Conservation (phyloP, 2,797 vertebrate genomes). For the Pangasius sanitwongsei region DNA sequence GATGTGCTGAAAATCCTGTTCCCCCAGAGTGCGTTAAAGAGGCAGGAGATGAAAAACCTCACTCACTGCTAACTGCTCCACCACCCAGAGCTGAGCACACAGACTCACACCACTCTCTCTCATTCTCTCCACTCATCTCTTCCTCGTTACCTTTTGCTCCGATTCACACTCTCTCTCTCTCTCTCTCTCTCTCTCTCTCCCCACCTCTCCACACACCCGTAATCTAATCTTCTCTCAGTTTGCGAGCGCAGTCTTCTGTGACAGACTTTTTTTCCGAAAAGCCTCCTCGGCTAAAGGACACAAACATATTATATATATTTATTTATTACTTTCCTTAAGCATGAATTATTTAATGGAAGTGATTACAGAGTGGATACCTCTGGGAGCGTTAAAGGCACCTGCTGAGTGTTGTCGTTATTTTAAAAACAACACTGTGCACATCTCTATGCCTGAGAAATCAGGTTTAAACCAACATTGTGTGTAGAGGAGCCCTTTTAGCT, state of each 20-base stretch:
- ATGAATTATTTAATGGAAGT: constrained; percentile 80
- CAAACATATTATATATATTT: constrained; percentile 63
- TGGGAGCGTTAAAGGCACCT: constrained; percentile 22
- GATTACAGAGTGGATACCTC: constrained; percentile 63
- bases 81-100: constrained; percentile 40
- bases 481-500: too few species aligned
- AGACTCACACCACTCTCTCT: constrained; percentile 41
- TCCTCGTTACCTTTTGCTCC: background rate
- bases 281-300: constrained; percentile 70
- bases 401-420: constrained; percentile 2
- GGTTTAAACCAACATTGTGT: constrained; percentile 23
- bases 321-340: constrained; percentile 72
- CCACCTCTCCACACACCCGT: constrained; percentile 59
- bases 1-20: constrained; percentile 67
- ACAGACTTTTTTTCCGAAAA: constrained; percentile 72
- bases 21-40: constrained; percentile 58
- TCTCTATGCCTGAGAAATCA: background rate
- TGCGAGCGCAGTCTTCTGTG: constrained; percentile 81
- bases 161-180: constrained; percentile 28
- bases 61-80: constrained; percentile 57
- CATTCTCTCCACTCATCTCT: constrained; percentile 5
- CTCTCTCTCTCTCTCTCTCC: constrained; percentile 36
- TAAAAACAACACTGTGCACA: constrained; percentile 19
- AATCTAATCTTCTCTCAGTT: constrained; percentile 81
- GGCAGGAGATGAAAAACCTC: constrained; percentile 53